Evolutionary conservation across 2,797 vertebrate species (phyloP).

Genomic region (Synaphobranchus kaupii): DNA sequence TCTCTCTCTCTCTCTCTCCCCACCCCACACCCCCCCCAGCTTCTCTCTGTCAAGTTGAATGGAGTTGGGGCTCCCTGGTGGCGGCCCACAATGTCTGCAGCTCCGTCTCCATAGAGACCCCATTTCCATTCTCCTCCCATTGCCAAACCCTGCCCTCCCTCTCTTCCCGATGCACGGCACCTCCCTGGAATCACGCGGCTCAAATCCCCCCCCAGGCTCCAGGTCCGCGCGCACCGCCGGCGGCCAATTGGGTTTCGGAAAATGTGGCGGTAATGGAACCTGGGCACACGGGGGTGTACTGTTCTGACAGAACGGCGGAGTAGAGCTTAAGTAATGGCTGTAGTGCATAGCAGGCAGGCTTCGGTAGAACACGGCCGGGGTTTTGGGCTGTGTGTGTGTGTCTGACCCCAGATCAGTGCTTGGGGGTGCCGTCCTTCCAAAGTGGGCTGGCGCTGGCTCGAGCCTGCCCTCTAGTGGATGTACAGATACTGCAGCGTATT

Average conservation of each 20-base stretch:
- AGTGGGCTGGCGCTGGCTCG: neutral
- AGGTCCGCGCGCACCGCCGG: neutral
- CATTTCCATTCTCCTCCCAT: neutral
- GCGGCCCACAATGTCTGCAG: neutral
- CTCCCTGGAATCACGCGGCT: neutral
- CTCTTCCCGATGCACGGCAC: neutral
- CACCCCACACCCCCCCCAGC: too few relatives aligned
- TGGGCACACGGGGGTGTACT: neutral
- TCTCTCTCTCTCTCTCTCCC: neutral
- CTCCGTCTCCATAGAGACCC: neutral
- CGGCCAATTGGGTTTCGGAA: neutral
- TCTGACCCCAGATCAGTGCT: neutral
- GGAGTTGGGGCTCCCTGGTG: neutral
- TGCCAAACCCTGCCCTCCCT: neutral
- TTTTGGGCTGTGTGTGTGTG: neutral
- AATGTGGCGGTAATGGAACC: neutral
- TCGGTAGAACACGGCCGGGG: neutral
- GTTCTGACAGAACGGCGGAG: neutral
- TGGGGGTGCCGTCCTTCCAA: neutral
- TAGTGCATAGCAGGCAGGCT: neutral
- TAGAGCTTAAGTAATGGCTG: neutral
- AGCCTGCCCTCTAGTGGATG: neutral
- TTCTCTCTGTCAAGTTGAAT: neutral
- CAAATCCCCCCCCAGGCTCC: too few relatives aligned
- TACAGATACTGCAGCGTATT: neutral